phyloP scores from a whole-genome alignment of 2,888 invertebrate genomes.

The Lasioglossum zephyrum region DNA sequence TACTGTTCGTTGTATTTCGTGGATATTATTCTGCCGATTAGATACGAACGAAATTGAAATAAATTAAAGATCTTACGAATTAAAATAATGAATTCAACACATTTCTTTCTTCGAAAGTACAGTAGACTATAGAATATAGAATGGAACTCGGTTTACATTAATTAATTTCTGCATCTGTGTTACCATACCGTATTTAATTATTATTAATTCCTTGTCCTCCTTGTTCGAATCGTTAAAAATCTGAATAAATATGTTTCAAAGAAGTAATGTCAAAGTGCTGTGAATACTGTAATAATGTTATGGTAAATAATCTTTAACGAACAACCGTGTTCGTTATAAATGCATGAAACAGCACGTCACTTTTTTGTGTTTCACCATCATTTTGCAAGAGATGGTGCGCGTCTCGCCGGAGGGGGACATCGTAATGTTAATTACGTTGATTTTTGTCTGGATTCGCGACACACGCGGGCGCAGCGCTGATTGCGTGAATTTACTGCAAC shows the following conservation, averaged over 20 bases:
- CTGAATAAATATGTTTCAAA: not conserved
- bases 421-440: slow-evolving; percentile 8
- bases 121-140: not conserved
- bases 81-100: not conserved
- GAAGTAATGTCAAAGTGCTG: not conserved
- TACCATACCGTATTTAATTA: not conserved
- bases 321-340: not conserved
- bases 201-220: not conserved
- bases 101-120: not conserved
- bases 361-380: not conserved
- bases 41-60: not conserved
- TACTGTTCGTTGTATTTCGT: not conserved
- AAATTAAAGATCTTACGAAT: not conserved
- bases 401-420: not conserved
- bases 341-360: not conserved
- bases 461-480: not conserved
- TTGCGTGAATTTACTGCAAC: slow-evolving; percentile 16
- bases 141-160: not conserved
- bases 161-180: not conserved
- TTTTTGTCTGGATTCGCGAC: not conserved
- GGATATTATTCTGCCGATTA: not conserved
- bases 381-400: not conserved
- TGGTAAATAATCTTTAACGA: not conserved
- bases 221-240: not conserved
- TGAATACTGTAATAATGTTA: not conserved